Percentiles rank a stretch among this genome's conserved stretches.
phyloP scores from a whole-genome alignment of 1,140 invertebrate genomes.

The Ips typographus region DNA sequence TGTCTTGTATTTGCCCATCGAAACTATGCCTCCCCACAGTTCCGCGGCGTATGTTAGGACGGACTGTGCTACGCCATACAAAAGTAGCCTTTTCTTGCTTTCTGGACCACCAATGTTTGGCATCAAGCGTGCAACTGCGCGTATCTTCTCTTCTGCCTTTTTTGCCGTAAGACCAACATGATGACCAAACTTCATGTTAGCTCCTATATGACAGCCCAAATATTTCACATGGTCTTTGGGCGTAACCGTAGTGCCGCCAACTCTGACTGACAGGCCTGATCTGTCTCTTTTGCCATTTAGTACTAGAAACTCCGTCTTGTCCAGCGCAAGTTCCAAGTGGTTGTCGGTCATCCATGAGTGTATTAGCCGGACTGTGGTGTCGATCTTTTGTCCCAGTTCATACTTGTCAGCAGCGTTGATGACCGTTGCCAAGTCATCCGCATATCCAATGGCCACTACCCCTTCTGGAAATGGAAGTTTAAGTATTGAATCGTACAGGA shows the following conservation, averaged over 20 bases:
- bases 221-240: not conserved
- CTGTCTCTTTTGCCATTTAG: not conserved
- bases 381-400: not conserved
- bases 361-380: not conserved
- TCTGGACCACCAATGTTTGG: not conserved
- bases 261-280: not conserved
- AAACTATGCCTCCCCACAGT: not conserved
- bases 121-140: not conserved
- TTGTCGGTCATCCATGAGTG: not conserved
- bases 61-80: not conserved
- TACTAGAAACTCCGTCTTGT: not conserved
- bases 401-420: not conserved
- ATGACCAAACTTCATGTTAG: not conserved
- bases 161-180: not conserved
- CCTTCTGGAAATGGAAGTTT: not conserved
- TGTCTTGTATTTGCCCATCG: not conserved
- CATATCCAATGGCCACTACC: not conserved
- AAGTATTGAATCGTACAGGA: not conserved
- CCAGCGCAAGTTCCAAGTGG: not conserved
- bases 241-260: not conserved
- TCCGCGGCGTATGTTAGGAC: not conserved
- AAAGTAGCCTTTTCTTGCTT: not conserved
- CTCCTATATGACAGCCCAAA: not conserved
- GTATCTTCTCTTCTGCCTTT: not conserved
- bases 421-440: not conserved